Conservation (phyloP, 2,113 vertebrate genomes). For the Dasypus novemcinctus region DNA sequence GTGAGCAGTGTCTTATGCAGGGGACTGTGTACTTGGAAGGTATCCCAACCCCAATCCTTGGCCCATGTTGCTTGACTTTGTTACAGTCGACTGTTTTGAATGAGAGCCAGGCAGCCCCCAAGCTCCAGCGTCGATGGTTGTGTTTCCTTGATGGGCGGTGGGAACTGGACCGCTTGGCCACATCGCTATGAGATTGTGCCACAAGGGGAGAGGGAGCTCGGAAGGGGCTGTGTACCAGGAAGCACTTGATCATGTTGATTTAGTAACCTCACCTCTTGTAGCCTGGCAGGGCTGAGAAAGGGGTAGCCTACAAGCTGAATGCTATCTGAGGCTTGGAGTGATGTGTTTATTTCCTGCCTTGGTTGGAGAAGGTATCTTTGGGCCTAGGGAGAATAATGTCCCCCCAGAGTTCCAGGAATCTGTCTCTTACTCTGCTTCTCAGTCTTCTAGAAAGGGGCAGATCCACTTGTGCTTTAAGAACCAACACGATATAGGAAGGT, state of each 20-base stretch:
- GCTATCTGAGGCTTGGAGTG: background rate
- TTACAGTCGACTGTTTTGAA: background rate
- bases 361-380: background rate
- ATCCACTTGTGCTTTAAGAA: background rate
- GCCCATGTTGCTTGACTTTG: background rate
- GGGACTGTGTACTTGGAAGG: background rate
- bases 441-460: background rate
- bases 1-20: background rate
- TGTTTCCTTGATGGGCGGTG: background rate
- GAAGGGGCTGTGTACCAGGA: constrained; percentile 13
- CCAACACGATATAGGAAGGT: background rate
- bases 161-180: background rate
- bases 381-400: background rate
- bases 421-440: background rate
- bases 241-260: constrained; percentile 62
- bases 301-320: background rate
- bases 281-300: background rate
- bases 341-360: constrained; percentile 53
- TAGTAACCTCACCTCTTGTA: constrained; percentile 33
- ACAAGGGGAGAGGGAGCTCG: background rate
- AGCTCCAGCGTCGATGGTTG: background rate
- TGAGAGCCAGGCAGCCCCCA: background rate
- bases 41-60: background rate
- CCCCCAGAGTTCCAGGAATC: background rate
- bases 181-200: background rate